A percentile compares a stretch with the other conserved stretches of the same genome.
Evolutionary conservation across 2,113 vertebrate genomes (phyloP).

Genomic region (Hippocampus guttulatus): DNA sequence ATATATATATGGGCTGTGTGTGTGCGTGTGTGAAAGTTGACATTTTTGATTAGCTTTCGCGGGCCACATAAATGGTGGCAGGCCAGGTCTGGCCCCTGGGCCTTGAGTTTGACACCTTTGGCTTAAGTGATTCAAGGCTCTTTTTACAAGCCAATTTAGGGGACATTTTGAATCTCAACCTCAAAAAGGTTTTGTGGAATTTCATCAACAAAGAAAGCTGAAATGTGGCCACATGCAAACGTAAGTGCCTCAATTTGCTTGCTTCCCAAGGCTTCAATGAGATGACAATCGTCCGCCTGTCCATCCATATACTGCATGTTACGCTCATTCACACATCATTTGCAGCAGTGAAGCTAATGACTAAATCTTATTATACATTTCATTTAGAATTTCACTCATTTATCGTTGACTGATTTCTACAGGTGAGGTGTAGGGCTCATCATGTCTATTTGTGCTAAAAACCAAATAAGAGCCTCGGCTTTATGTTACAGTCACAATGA

Average conservation of each 20-base stretch:
- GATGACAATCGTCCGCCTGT: too few relatives aligned
- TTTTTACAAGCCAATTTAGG: conserved; percentile 1
- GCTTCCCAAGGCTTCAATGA: too few relatives aligned
- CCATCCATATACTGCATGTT: background rate
- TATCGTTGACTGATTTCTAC: background rate
- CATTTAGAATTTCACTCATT: background rate
- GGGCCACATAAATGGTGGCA: too few relatives aligned
- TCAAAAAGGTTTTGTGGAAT: conserved; percentile 1
- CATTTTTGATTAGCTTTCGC: too few relatives aligned
- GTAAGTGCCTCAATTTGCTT: too few relatives aligned
- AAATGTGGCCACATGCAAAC: too few relatives aligned
- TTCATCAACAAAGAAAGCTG: conserved; percentile 3
- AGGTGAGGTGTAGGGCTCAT: background rate
- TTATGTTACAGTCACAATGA: conserved; percentile 3
- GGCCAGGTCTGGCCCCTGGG: too few relatives aligned
- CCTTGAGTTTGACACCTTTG: too few relatives aligned
- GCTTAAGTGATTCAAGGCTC: background rate
- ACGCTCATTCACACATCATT: background rate
- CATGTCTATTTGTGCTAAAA: background rate
- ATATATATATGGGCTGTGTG: too few relatives aligned
- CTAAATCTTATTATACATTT: background rate
- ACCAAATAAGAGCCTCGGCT: conserved; percentile 21
- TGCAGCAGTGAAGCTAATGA: background rate
- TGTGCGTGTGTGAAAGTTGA: too few relatives aligned
- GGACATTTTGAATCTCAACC: background rate